phyloP scores from a whole-genome alignment of 1,140 invertebrate genomes.

The Drosophila athabasca region DNA sequence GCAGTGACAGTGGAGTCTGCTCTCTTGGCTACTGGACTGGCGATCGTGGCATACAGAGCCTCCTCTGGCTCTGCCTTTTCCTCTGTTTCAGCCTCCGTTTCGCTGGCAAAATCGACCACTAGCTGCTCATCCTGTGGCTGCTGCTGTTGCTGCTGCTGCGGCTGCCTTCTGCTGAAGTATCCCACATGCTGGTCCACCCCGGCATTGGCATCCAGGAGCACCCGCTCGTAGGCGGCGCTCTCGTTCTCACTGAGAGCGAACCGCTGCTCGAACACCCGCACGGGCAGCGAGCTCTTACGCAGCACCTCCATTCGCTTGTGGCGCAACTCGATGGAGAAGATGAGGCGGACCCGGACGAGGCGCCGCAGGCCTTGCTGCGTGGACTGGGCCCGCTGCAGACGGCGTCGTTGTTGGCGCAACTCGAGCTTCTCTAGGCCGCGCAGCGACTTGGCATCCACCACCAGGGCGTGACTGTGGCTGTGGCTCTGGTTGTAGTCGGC shows the following conservation, averaged over 20 bases:
- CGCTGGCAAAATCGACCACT: constrained; percentile 69
- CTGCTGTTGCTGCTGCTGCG: constrained; percentile 13
- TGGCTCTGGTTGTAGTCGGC: constrained; percentile 49
- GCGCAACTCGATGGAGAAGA: constrained; percentile 78
- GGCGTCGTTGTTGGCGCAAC: constrained; percentile 66
- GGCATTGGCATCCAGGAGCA: constrained; percentile 64
- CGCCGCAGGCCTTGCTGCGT: constrained; percentile 56
- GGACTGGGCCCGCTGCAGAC: constrained; percentile 52
- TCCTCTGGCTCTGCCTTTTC: constrained; percentile 25
- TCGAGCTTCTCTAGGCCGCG: constrained; percentile 69
- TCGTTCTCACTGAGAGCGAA: constrained; percentile 67
- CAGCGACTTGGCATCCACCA: constrained; percentile 52
- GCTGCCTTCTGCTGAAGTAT: constrained; percentile 64
- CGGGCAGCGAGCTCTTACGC: constrained; percentile 61
- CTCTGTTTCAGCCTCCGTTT: constrained; percentile 62
- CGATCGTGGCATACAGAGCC: constrained; percentile 58
- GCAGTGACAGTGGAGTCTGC: not conserved
- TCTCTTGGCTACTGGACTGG: constrained; percentile 12
- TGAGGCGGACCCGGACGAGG: constrained; percentile 71
- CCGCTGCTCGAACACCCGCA: constrained; percentile 73
- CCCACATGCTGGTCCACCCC: constrained; percentile 76
- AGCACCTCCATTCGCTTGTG: constrained; percentile 79
- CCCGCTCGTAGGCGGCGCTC: constrained; percentile 69
- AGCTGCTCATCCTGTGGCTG: constrained; percentile 28
- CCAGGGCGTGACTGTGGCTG: not conserved